phyloP scores from a whole-genome alignment of 64 coral and sea anemone species.

The Actinia equina region DNA sequence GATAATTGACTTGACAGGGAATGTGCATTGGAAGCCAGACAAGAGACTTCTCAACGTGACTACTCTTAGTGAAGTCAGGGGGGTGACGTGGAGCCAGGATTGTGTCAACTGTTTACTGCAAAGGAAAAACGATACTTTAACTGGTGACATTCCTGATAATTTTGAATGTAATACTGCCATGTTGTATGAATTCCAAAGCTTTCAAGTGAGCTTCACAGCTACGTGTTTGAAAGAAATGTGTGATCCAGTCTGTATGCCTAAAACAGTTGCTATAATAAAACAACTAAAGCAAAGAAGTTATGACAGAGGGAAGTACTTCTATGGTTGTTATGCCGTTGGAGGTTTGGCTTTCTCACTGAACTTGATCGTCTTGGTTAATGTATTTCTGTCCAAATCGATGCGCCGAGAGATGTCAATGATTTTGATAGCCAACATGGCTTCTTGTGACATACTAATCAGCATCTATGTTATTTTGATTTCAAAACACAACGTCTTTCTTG shows the following conservation, averaged over 20 bases:
- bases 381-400: conserved; percentile 26
- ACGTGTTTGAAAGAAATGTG: not conserved
- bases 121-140: not conserved
- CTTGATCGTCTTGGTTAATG: conserved; percentile 13
- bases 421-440: conserved; percentile 44
- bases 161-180: not conserved
- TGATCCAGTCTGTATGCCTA: not conserved
- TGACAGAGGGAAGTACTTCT: conserved; percentile 1
- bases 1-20: conserved; percentile 22
- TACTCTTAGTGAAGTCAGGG: not conserved
- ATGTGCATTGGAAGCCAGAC: conserved; percentile 26
- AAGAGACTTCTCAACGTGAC: conserved; percentile 21
- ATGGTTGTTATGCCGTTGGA: not conserved
- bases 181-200: not conserved
- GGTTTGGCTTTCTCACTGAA: conserved; percentile 9
- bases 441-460: conserved; percentile 37
- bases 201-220: not conserved
- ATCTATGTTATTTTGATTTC: conserved; percentile 37
- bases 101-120: conserved; percentile 24
- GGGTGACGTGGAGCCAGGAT: conserved; percentile 30
- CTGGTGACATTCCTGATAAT: not conserved
- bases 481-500: conserved; percentile 16
- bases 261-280: not conserved
- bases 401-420: conserved; percentile 26
- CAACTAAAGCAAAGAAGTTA: not conserved